Evolutionary conservation across 2,797 vertebrate genomes (phyloP), one percentile per base, ranked within the genome.

Genomic region (Pelobates cultripes): DNA sequence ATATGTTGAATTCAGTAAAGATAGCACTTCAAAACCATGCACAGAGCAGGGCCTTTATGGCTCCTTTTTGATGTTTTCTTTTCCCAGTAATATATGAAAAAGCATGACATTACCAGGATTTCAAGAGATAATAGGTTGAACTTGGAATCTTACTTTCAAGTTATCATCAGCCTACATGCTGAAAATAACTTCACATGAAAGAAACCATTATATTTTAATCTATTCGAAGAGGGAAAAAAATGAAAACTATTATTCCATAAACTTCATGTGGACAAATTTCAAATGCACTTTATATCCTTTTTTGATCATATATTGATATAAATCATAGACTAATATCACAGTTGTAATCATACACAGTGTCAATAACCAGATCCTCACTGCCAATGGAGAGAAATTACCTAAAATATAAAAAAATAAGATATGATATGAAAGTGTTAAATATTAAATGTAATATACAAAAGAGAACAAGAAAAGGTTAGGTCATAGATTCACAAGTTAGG

Each of bases 21-120:
- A 69, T 5, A 57, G 47, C 7, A 47, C 40, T 69, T 70, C 3
- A 28, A 69, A 77, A 68, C 10, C 14, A 45, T 43, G n/a, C n/a
- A 51, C 10, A 6, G 47, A 51, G 10, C 47, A 64, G 43, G n/a
- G 14, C 14, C 10, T 51, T 77, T 67, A 47, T 77, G 13, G 40
- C 15, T 68, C 66, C 28, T 72, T 44, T 79, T 79, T 79, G 43
- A 71, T 47, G 69, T 72, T 17, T 64, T 6, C 76, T 61, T 40
- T 78, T 78, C 41, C 63, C 28, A 77, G 51, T 77, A 77, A 77
- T 77, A 67, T 77, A 77, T 67, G 43, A 79, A 79, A 64, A 72
- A 15, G 69, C 14, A 79, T 13, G 43, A 71, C 55, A 72, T 72
- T 12, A 40, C 43, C 43, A 71, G 9, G 43, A 72, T 72, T 79